A percentile compares a stretch with the other conserved stretches of the same genome.
These are phyloP conservation scores for Vidua chalybeata DNA, from an alignment of 2,113 vertebrate species.

Conservation along the genomic window DNA sequence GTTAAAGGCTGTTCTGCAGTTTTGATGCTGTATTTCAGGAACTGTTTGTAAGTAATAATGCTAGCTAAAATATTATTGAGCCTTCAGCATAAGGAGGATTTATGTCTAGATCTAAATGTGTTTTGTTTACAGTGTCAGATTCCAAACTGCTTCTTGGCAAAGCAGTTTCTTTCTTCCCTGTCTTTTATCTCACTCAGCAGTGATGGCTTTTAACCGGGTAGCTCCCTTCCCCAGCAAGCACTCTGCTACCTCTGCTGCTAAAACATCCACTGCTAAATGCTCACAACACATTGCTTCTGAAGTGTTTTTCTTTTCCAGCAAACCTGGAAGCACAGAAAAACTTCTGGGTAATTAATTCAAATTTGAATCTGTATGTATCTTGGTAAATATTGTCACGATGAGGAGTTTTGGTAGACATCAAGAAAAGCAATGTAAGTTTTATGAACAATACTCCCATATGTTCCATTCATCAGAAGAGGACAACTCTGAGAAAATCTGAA, in stretches of 20 bases:
- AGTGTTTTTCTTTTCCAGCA: constrained; percentile 17
- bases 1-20: constrained; percentile 32
- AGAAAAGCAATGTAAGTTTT: constrained; percentile 65
- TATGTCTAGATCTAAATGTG: constrained; percentile 39
- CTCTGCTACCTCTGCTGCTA: constrained; percentile 36
- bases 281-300: constrained; percentile 34
- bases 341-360: constrained; percentile 64
- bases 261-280: constrained; percentile 43
- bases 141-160: constrained; percentile 46
- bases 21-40: background rate
- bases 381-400: constrained; percentile 65
- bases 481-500: constrained; percentile 68
- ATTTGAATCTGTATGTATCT: constrained; percentile 57
- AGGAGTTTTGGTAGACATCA: constrained; percentile 60
- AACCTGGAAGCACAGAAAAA: constrained; percentile 44
- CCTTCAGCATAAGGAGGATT: background rate
- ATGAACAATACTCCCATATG: constrained; percentile 69
- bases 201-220: constrained; percentile 40
- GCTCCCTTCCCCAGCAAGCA: constrained; percentile 43
- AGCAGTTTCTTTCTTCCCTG: constrained; percentile 2
- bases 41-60: background rate
- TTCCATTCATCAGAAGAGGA: constrained; percentile 68
- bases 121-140: constrained; percentile 56
- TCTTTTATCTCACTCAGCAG: constrained; percentile 32
- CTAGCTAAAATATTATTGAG: constrained; percentile 28